Evolutionary conservation across 2,113 vertebrate species (phyloP), one percentile per base, ranked within the genome.

Genomic region (Macquaria australasica): DNA sequence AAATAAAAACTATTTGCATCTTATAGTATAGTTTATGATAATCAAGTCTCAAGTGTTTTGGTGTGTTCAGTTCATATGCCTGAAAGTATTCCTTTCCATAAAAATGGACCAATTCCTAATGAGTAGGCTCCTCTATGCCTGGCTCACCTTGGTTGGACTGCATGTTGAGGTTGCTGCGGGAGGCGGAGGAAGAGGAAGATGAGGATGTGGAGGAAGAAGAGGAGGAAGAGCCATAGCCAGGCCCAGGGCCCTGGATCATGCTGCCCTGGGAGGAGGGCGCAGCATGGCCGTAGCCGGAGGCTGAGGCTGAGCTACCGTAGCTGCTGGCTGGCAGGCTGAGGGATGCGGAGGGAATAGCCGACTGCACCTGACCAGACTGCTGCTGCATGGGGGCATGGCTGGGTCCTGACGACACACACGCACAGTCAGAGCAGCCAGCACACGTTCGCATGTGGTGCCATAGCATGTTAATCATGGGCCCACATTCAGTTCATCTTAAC

Each of bases 111-210:
- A 25, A 12, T 6, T 67, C 48, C 51, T 45, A 16, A 41, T 50
- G 16, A 64, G 15, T 64, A 60, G n/a, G 37, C 34, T 73, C 31
- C 31, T 87, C 71, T 82, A 66, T 18, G 77, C 81, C 84, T 85
- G 89, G 93, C 75, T 96, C 96, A 99, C 98, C 98, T 97, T 97
- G 97, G 84, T 96, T 98, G 55, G 97, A 95, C 88, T 97, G 97
- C 96, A 98, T 97, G 97, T 97, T 98, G 96, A 99, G 97, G 95
- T 98, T 98, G 95, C 96, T 96, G 94, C 95, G 96, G 28, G 98
- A 96, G 78, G 97, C 97, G 72, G 97, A 97, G 91, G 97, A 97
- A 90, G 96, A 97, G 87, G 91, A 89, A 45, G 87, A 82, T 25
- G 84, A 87, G 63, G 87, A 83, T 15, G 82, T 63, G 72, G 88